Percentiles rank a stretch among this genome's conserved stretches.
These are phyloP conservation scores for Gavialis gangeticus DNA, from an alignment of 2,113 vertebrate genomes.

Conservation along the genomic window DNA sequence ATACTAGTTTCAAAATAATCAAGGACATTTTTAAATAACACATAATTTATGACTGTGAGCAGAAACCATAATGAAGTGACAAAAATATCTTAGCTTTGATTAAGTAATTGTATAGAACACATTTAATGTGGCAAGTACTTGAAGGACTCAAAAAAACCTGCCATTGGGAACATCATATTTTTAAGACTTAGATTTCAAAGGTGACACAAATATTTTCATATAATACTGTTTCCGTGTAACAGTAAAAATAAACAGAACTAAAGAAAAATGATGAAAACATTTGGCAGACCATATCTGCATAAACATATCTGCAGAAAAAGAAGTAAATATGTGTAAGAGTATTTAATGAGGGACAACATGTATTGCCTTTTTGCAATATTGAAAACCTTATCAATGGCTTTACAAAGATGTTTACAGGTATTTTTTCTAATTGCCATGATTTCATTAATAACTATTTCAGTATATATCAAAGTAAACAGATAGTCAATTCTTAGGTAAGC, in stretches of 20 bases:
- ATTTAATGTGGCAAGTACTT: slow-evolving; percentile 9
- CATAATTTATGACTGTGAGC: neutral
- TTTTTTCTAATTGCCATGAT: neutral
- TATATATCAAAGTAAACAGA: neutral
- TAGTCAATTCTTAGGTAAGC: neutral
- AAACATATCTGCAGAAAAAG: neutral
- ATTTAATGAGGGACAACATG: neutral
- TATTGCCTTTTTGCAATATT: neutral
- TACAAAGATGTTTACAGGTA: neutral
- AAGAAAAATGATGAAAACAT: neutral
- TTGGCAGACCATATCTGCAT: neutral
- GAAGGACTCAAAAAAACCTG: neutral
- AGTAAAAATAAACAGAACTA: neutral
- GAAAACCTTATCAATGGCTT: neutral
- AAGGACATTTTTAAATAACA: neutral
- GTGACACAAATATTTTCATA: neutral
- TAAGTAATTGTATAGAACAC: slow-evolving; percentile 14
- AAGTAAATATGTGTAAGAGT: neutral
- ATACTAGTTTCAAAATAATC: slow-evolving; percentile 24
- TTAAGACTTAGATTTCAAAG: slow-evolving; percentile 1
- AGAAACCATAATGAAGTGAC: slow-evolving; percentile 13
- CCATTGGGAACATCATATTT: slow-evolving; percentile 24
- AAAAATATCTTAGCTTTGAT: slow-evolving; percentile 44
- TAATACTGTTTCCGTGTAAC: neutral
- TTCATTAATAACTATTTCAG: no score